Percentiles rank a stretch among this genome's conserved stretches.
Conservation (phyloP, 2,797 vertebrate species). For the Pantherophis alleghaniensis region DNA sequence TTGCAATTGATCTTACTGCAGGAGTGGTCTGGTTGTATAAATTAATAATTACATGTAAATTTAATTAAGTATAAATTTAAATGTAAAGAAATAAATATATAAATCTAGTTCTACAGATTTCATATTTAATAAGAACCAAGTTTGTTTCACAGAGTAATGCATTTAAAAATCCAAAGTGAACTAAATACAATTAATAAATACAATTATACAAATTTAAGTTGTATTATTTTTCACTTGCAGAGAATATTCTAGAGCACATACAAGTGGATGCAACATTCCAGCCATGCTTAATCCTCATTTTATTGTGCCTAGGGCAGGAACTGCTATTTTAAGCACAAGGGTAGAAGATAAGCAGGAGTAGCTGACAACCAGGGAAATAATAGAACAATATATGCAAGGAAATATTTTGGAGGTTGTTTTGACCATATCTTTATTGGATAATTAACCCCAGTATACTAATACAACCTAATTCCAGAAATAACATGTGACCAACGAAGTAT, state of each 20-base stretch:
- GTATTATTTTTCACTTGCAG: background rate
- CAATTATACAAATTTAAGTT: background rate
- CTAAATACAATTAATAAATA: background rate
- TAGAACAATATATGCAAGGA: constrained; percentile 10
- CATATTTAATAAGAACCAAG: background rate
- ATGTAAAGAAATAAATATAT: background rate
- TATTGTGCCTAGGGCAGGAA: constrained; percentile 3
- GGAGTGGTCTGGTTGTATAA: background rate
- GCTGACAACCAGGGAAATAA: constrained; percentile 4
- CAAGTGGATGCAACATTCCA: background rate
- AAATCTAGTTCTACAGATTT: background rate
- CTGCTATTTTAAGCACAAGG: constrained; percentile 6
- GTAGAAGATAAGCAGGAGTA: constrained; percentile 13
- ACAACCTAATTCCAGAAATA: background rate
- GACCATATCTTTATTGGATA: background rate
- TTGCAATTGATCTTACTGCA: background rate
- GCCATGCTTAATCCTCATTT: background rate
- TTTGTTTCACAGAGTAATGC: background rate
- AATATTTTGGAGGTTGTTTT: constrained; percentile 4
- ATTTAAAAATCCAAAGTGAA: background rate
- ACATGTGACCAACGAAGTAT: background rate
- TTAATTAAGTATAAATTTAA: background rate
- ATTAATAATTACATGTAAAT: background rate
- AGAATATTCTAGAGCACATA: background rate
- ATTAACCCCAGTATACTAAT: background rate